phyloP scores from a whole-genome alignment of 2,888 invertebrate species.

The Ctenicera cuprea region DNA sequence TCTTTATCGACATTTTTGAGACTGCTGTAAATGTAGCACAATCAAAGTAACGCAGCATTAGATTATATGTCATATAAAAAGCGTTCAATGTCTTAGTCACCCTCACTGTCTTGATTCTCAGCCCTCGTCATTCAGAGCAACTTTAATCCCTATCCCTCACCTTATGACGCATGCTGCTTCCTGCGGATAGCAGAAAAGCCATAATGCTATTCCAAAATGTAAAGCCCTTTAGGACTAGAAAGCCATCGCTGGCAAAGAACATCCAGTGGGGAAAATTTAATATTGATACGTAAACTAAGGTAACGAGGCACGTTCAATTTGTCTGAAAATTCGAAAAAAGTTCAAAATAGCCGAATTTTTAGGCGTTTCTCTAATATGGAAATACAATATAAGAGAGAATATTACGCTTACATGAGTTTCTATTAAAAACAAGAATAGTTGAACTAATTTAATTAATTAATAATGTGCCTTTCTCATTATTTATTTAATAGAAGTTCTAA shows the following conservation, averaged over 20 bases:
- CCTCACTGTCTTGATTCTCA: conserved; percentile 61
- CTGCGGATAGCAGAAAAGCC: conserved; percentile 45
- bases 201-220: conserved; percentile 42
- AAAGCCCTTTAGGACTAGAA: conserved; percentile 30
- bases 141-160: conserved; percentile 65
- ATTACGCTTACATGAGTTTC: no score
- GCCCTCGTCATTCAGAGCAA: conserved; percentile 61
- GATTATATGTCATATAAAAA: conserved; percentile 64
- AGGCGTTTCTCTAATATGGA: background rate
- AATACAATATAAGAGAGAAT: no score
- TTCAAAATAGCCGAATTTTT: conserved; percentile 15
- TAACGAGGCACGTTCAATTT: background rate
- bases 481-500: no score
- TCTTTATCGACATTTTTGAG: conserved; percentile 34
- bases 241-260: background rate
- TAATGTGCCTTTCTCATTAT: no score
- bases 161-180: conserved; percentile 63
- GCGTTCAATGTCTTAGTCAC: conserved; percentile 63
- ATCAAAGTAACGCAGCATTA: conserved; percentile 64
- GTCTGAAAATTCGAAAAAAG: conserved; percentile 22
- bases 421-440: no score
- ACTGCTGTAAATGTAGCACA: conserved; percentile 53
- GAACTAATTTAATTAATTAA: no score
- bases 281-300: background rate
- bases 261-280: background rate